Conservation (phyloP, 2,797 vertebrate species). For the Parauchenoglanis ngamensis region DNA sequence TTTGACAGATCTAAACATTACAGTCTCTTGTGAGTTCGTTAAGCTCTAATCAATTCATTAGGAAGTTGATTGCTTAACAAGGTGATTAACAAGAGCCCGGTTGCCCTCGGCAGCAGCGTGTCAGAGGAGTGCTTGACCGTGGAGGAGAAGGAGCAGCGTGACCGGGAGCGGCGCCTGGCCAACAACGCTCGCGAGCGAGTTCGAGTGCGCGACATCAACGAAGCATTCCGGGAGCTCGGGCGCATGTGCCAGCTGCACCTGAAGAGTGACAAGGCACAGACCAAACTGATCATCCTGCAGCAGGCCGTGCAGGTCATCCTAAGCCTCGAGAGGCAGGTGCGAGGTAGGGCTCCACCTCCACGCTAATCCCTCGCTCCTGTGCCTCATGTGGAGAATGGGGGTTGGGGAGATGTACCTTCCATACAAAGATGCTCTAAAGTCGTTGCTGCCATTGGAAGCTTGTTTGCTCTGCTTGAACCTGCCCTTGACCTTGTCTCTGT, state of each 20-base stretch:
- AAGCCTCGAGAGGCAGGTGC: conserved; percentile 99
- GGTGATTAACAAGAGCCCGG: conserved; percentile 62
- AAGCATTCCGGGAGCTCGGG: conserved; percentile 99
- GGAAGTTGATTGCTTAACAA: conserved; percentile 62
- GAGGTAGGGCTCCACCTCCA: conserved; percentile 86
- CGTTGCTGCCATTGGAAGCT: conserved; percentile 39
- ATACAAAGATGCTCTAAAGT: conserved; percentile 4
- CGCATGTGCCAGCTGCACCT: conserved; percentile 98
- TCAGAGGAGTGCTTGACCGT: conserved; percentile 91
- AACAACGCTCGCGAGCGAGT: conserved; percentile 98
- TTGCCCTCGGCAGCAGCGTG: conserved; percentile 68
- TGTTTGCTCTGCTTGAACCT: conserved; percentile 8
- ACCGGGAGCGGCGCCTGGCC: conserved; percentile 94
- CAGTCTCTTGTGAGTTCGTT: conserved; percentile 11
- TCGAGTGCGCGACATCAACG: conserved; percentile 98
- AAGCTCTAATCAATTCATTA: conserved; percentile 20
- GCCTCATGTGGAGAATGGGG: conserved; percentile 35
- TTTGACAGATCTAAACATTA: background rate
- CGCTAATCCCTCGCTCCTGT: conserved; percentile 32
- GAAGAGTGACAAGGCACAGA: conserved; percentile 99
- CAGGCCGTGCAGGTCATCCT: conserved; percentile 99
- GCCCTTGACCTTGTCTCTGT: background rate
- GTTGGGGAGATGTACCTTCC: background rate
- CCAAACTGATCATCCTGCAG: conserved; percentile 98
- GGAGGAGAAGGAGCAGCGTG: conserved; percentile 98